phyloP scores from a whole-genome alignment of 2,888 invertebrate species.

The Apotomis capreana region DNA sequence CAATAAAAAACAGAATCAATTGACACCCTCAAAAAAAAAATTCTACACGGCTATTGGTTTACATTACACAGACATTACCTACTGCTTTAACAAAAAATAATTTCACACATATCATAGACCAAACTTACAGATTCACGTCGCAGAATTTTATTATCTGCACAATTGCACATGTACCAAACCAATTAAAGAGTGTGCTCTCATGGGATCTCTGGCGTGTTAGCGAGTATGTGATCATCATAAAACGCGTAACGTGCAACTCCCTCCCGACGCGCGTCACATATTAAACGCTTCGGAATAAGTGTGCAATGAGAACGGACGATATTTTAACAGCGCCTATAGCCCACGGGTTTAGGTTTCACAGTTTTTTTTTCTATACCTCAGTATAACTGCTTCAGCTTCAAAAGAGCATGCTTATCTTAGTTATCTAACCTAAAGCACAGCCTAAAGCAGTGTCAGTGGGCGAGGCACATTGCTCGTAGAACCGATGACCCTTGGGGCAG shows the following conservation, averaged over 20 bases:
- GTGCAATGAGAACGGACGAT: conserved; percentile 33
- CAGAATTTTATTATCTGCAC: neutral
- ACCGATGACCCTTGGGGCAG: no score
- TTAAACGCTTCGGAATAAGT: conserved; percentile 38
- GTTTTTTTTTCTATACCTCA: conserved; percentile 16
- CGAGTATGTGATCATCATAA: conserved; percentile 43
- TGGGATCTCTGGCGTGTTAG: conserved; percentile 27
- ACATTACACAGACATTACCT: no score
- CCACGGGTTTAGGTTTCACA: conserved; percentile 5
- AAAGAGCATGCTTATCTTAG: neutral
- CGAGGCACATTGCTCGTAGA: no score
- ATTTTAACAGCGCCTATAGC: conserved; percentile 30
- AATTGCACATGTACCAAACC: neutral
- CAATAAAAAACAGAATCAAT: no score
- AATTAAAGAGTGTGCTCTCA: conserved; percentile 7
- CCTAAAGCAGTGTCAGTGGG: no score
- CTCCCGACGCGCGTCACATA: conserved; percentile 41
- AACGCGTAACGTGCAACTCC: conserved; percentile 39
- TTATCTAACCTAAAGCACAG: no score
- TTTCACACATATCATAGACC: no score
- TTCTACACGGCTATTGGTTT: no score
- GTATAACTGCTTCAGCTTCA: no score
- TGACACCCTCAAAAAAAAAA: no score
- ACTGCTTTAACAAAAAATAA: no score
- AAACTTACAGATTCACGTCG: neutral